phyloP scores from a whole-genome alignment of 2,888 invertebrate genomes.

The Anthrax anthrax region DNA sequence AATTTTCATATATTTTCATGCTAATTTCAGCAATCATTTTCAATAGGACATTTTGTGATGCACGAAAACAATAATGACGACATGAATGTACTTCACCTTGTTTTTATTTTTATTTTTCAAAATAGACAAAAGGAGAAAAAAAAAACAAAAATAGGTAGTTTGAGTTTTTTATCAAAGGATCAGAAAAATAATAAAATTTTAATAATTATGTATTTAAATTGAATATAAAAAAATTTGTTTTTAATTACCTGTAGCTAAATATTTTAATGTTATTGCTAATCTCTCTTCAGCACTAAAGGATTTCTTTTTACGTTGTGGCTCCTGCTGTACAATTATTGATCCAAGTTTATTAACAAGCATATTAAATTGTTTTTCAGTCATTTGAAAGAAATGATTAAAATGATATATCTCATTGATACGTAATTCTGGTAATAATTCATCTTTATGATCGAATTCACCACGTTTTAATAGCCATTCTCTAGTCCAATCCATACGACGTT shows the following conservation, averaged over 20 bases:
- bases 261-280: conserved; percentile 30
- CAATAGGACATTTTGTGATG: conserved; percentile 32
- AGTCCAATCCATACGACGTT: conserved; percentile 28
- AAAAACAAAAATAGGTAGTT: too few relatives aligned
- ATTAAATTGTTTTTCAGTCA: conserved; percentile 31
- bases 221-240: background rate
- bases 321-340: conserved; percentile 28
- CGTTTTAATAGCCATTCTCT: conserved; percentile 30
- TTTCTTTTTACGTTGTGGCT: conserved; percentile 30
- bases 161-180: too few relatives aligned
- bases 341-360: conserved; percentile 27
- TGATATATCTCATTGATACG: conserved; percentile 27
- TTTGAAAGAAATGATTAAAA: conserved; percentile 29
- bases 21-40: conserved; percentile 32
- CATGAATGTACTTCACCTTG: conserved; percentile 32
- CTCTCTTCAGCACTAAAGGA: conserved; percentile 31
- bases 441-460: conserved; percentile 28
- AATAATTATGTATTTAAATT: conserved; percentile 1
- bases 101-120: too few relatives aligned
- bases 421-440: conserved; percentile 26
- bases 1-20: conserved; percentile 29
- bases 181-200: too few relatives aligned
- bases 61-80: conserved; percentile 32
- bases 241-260: conserved; percentile 30
- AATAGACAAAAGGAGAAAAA: too few relatives aligned